Conservation (phyloP, 2,888 invertebrate species). For the Tetranychus truncatus region DNA sequence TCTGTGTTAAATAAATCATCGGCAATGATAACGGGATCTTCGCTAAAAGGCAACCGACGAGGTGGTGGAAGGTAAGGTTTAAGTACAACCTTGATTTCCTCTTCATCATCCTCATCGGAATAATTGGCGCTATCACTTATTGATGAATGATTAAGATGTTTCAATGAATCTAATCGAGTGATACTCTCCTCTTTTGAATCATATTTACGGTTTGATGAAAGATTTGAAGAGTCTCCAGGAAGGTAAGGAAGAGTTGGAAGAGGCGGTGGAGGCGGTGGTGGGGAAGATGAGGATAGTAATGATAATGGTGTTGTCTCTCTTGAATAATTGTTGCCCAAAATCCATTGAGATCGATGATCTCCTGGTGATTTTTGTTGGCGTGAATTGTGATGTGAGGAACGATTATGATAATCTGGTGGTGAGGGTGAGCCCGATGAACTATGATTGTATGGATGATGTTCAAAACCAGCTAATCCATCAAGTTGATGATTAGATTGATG, state of each 20-base stretch:
- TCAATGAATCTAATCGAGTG: neutral
- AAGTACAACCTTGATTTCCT: slow-evolving; percentile 19
- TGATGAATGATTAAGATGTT: slow-evolving; percentile 8
- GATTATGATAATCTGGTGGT: neutral
- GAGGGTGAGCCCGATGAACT: neutral
- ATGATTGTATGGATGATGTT: neutral
- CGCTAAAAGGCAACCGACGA: slow-evolving; percentile 3
- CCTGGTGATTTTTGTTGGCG: neutral
- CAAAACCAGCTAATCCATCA: neutral
- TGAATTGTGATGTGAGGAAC: neutral
- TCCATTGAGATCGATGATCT: neutral
- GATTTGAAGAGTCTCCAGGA: neutral
- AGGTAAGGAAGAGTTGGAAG: neutral
- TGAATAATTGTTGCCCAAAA: neutral
- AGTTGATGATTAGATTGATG: neutral
- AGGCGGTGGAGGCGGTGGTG: neutral
- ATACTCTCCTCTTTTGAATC: neutral
- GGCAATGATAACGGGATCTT: slow-evolving; percentile 12
- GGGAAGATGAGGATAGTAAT: neutral
- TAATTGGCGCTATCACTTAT: slow-evolving; percentile 20
- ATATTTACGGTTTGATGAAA: neutral
- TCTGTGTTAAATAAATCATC: slow-evolving; percentile 16
- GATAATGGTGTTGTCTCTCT: neutral
- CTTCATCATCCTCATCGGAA: slow-evolving; percentile 20
- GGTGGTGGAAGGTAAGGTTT: slow-evolving; percentile 18